A percentile compares a stretch with the other conserved stretches of the same genome.
Evolutionary conservation across 2,888 invertebrate genomes (phyloP).

Genomic region (Melipona bicolor): DNA sequence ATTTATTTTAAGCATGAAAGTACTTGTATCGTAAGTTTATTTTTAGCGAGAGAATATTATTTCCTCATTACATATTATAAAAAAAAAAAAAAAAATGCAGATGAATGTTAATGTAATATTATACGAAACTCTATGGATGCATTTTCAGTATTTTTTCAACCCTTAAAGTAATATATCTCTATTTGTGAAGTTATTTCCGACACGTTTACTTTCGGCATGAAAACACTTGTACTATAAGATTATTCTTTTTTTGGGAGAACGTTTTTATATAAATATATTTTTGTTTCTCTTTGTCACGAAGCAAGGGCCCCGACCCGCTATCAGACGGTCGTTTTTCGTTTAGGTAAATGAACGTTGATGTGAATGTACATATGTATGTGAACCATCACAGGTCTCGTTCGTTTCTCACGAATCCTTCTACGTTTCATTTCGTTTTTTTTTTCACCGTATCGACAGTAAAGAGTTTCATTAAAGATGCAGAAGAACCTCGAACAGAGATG

Average conservation of each 20-base stretch:
- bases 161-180: neutral
- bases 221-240: slow-evolving; percentile 1
- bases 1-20: neutral
- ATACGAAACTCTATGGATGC: neutral
- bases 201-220: neutral
- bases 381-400: slow-evolving; percentile 36
- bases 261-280: slow-evolving; percentile 45
- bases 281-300: slow-evolving; percentile 74
- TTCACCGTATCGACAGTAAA: slow-evolving; percentile 7
- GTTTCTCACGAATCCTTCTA: slow-evolving; percentile 12
- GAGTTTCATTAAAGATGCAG: neutral
- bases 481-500: neutral
- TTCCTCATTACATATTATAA: too few relatives aligned
- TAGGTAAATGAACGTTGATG: slow-evolving; percentile 80
- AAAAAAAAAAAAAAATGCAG: too few relatives aligned
- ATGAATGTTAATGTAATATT: neutral
- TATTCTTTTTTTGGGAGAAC: neutral
- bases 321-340: slow-evolving; percentile 82
- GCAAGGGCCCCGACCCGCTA: slow-evolving; percentile 83
- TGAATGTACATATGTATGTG: slow-evolving; percentile 58
- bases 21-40: slow-evolving; percentile 1
- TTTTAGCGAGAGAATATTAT: neutral
- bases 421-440: slow-evolving; percentile 3
- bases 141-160: too few relatives aligned
- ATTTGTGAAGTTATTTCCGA: neutral